Evolutionary conservation across 2,113 vertebrate genomes (phyloP).

Genomic region (Ictidomys tridecemlineatus): DNA sequence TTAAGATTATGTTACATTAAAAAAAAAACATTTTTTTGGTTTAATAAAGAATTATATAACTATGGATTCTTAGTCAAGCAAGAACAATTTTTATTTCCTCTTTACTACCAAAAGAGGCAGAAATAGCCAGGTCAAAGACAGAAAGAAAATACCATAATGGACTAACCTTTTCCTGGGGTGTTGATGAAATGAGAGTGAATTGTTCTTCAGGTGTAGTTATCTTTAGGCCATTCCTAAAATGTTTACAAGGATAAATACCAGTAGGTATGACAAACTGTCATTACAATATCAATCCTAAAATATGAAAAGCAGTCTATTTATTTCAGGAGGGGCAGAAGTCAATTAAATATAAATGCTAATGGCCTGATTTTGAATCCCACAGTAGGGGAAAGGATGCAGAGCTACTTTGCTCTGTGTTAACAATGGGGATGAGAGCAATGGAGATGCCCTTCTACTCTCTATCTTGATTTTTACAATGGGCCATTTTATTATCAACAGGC

Average conservation of each 20-base stretch:
- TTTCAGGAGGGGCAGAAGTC: not conserved
- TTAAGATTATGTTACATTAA: constrained; percentile 24
- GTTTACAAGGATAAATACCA: constrained; percentile 10
- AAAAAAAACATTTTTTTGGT: not conserved
- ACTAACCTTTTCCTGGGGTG: constrained; percentile 95
- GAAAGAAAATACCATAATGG: not conserved
- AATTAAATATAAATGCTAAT: not conserved
- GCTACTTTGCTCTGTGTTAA: not conserved
- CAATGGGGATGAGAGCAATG: not conserved
- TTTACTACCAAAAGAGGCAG: constrained; percentile 22
- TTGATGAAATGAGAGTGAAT: constrained; percentile 94
- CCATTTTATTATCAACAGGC: not conserved
- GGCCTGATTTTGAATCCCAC: not conserved
- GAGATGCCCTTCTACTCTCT: not conserved
- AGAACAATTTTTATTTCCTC: constrained; percentile 17
- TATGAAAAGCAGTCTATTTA: constrained; percentile 26
- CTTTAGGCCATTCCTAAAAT: constrained; percentile 93
- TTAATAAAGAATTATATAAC: constrained; percentile 40
- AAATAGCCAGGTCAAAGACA: not conserved
- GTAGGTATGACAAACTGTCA: not conserved
- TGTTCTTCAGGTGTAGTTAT: constrained; percentile 97
- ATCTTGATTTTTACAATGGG: not conserved
- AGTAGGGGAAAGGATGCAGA: not conserved
- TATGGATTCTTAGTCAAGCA: not conserved
- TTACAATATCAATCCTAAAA: not conserved